Percentiles rank a stretch among this genome's conserved stretches.
Conservation (phyloP, 2,888 invertebrate genomes). For the Thecophora atra region DNA sequence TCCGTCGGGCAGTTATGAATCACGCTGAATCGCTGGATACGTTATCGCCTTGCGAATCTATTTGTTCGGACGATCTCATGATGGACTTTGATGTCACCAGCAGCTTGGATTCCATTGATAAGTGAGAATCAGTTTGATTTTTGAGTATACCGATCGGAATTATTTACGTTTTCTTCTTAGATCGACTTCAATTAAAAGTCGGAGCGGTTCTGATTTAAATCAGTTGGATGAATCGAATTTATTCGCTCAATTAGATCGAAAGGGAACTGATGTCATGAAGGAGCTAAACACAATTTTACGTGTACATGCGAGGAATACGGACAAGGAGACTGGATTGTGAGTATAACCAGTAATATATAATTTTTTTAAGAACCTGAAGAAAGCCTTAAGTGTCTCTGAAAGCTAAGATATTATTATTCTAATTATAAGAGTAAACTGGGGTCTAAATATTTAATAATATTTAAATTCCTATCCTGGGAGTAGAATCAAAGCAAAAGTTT, state of each 20-base stretch:
- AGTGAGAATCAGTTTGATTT: conserved; percentile 46
- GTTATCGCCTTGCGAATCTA: conserved; percentile 82
- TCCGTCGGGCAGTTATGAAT: conserved; percentile 67
- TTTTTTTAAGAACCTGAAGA: too few relatives aligned
- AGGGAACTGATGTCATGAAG: conserved; percentile 68
- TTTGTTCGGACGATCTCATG: conserved; percentile 88
- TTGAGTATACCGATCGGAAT: neutral
- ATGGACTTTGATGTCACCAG: conserved; percentile 78
- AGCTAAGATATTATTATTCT: too few relatives aligned
- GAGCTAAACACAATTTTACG: conserved; percentile 70
- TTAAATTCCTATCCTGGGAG: too few relatives aligned
- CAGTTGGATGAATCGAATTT: conserved; percentile 68
- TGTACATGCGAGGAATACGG: conserved; percentile 59
- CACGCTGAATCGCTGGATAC: conserved; percentile 81
- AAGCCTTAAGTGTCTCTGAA: too few relatives aligned
- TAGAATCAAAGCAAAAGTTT: too few relatives aligned
- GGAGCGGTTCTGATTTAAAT: conserved; percentile 67
- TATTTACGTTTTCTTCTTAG: conserved; percentile 43
- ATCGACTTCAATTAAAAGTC: conserved; percentile 61
- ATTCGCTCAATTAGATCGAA: conserved; percentile 67
- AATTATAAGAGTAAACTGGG: too few relatives aligned
- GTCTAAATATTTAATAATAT: too few relatives aligned
- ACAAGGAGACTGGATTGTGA: conserved; percentile 60
- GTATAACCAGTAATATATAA: conserved; percentile 38
- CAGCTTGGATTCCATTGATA: conserved; percentile 66